A percentile compares a stretch with the other conserved stretches of the same genome.
Conservation (phyloP, 2,797 vertebrate species). For the Lagocephalus sceleratus region DNA sequence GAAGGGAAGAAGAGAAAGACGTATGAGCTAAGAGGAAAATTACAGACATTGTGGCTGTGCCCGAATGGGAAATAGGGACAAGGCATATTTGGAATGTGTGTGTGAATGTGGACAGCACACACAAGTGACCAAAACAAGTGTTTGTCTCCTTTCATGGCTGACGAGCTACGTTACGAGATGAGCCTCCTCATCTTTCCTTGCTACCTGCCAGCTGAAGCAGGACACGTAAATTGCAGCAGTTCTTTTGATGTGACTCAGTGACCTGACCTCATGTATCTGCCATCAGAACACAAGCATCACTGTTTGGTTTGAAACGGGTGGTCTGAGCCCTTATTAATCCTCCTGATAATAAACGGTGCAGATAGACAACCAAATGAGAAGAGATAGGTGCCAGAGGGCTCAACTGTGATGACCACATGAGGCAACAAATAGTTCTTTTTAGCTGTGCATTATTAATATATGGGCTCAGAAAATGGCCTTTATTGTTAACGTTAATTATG, state of each 20-base stretch:
- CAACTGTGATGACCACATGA: not conserved
- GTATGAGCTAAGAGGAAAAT: not conserved
- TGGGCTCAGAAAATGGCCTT: too few relatives aligned
- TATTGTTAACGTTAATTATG: too few relatives aligned
- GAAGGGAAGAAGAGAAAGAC: too few relatives aligned
- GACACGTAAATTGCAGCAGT: conserved; percentile 45
- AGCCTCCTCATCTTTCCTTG: conserved; percentile 18
- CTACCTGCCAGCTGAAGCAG: conserved; percentile 55
- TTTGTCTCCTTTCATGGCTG: conserved; percentile 50
- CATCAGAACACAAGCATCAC: conserved; percentile 52
- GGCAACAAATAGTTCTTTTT: not conserved
- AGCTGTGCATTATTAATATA: too few relatives aligned
- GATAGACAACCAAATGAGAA: conserved; percentile 39
- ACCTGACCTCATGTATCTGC: conserved; percentile 48
- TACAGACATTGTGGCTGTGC: not conserved
- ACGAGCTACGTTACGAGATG: conserved; percentile 35
- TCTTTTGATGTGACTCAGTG: conserved; percentile 61
- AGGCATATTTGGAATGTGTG: not conserved
- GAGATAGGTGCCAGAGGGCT: conserved; percentile 5
- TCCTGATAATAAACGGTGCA: conserved; percentile 17
- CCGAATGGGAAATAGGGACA: too few relatives aligned
- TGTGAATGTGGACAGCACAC: conserved; percentile 8
- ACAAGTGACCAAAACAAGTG: conserved; percentile 16
- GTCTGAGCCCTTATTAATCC: conserved; percentile 48
- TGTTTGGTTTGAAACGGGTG: conserved; percentile 37